Base-by-base conservation (phyloP, 1,140 invertebrate genomes). In the Oreohelix idahoensis region DNA sequence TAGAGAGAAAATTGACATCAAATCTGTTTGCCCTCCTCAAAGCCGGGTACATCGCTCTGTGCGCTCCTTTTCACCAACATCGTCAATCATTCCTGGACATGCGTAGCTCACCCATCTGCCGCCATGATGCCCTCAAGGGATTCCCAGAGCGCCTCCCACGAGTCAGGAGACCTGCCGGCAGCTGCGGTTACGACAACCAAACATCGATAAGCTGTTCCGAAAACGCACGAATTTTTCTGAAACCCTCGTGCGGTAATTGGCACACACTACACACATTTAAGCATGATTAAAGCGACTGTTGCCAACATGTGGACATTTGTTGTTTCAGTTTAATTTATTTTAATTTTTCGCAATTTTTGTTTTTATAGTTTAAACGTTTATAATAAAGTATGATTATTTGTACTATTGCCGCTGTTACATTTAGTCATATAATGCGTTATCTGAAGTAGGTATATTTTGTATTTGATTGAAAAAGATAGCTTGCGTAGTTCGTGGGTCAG, bases 21-120 rank as follows among this genome's bases (percentile, higher is more conserved):
- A 58, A 58, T 58, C 10, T 71, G 69, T 71, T 71, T 35, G 42
- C 39, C 70, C 15, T 29, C 39, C 39, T 75, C 69, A 75, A 75
- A 75, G 5, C 73, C 26, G 35, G 39, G 38, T 15, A 17, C 39
- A 39, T 23, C 39, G 15, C 53, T 58, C 73, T 39, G 4, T 11
- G 38, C 39, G 38, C 13, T 20, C 5, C 45, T 45, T 51, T 76
- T 76, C 74, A 36, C 74, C 74, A 76, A 53, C 74, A 76, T 76
- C 74, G 74, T 76, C 17, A 76, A 76, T 76, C 74, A 76, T 35
- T 45, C 45, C 45, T 49, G 74, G 74, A 76, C 74, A 76, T 76
- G 74, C 74, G 10, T n/a, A 35, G 49, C 74, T 76, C 38, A 51
- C 74, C 74, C 74, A 76, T 76, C 74, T 76, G 74, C 74, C 74